A percentile compares a stretch with the other conserved stretches of the same genome.
phyloP scores from a whole-genome alignment of 1,140 invertebrate genomes.

The Hesperophylax magnus region DNA sequence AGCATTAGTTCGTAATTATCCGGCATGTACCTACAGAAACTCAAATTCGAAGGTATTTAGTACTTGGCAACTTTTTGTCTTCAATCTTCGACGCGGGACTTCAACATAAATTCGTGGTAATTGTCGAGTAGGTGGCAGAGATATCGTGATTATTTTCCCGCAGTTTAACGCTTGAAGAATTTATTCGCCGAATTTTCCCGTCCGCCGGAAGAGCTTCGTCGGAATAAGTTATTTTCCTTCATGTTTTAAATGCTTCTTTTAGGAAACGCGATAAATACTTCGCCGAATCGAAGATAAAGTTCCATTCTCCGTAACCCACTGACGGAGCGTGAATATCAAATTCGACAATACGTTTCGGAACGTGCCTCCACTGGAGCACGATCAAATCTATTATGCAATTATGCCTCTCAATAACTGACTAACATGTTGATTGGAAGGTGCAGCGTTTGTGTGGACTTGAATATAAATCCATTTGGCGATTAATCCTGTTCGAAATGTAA shows the following conservation, averaged over 20 bases:
- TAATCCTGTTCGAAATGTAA: too few relatives aligned
- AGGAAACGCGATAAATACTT: not conserved
- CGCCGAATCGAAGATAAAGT: not conserved
- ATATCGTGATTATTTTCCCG: not conserved
- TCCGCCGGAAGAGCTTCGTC: slow-evolving; percentile 2
- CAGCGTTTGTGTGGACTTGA: too few relatives aligned
- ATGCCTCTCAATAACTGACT: too few relatives aligned
- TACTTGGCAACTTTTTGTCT: too few relatives aligned
- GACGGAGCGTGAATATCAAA: slow-evolving; percentile 7
- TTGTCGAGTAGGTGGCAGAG: not conserved
- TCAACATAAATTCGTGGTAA: not conserved
- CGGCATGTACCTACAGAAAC: too few relatives aligned
- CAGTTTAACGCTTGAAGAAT: not conserved
- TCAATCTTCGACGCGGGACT: too few relatives aligned
- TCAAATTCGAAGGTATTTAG: too few relatives aligned
- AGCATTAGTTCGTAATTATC: too few relatives aligned
- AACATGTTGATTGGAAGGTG: too few relatives aligned
- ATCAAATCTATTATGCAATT: not conserved
- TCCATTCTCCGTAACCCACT: not conserved
- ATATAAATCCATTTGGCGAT: too few relatives aligned
- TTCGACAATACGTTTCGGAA: not conserved
- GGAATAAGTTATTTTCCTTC: not conserved
- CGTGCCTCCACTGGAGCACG: not conserved
- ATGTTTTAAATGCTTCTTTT: not conserved
- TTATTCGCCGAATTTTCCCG: not conserved